phyloP scores from a whole-genome alignment of 2,888 invertebrate genomes.

The Nephrotoma flavescens region DNA sequence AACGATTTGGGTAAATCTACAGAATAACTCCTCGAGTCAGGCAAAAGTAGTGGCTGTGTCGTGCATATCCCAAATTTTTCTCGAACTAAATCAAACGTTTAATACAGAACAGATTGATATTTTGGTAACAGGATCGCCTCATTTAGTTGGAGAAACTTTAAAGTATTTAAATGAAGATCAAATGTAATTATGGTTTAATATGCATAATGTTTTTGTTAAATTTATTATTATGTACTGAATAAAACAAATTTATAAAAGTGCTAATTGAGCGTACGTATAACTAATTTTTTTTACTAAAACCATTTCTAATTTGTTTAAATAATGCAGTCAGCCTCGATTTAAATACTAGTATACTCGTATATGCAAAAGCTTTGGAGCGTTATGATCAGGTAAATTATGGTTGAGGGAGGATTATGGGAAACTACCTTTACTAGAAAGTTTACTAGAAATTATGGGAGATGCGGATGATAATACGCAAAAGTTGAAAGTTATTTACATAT shows the following conservation, averaged over 20 bases:
- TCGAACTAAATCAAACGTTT: conserved; percentile 14
- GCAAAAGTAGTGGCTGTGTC: conserved; percentile 3
- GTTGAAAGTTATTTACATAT: not conserved
- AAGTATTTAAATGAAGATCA: not conserved
- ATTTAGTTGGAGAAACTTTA: conserved; percentile 57
- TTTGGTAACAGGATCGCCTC: conserved; percentile 72
- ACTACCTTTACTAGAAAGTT: not conserved
- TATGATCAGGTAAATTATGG: no score
- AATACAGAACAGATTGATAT: conserved; percentile 29
- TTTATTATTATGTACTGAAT: no score
- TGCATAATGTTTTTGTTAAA: no score
- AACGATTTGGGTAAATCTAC: conserved; percentile 31
- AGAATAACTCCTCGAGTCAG: conserved; percentile 5
- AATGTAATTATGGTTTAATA: not conserved
- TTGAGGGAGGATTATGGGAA: no score
- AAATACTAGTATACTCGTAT: no score
- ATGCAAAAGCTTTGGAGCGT: no score
- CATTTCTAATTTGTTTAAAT: no score
- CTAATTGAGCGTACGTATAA: no score
- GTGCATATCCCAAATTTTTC: conserved; percentile 19
- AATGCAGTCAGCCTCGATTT: no score
- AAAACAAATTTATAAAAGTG: no score
- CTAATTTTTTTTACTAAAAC: no score
- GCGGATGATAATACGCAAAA: not conserved
- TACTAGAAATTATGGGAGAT: not conserved